Base-by-base conservation (phyloP, 2,888 invertebrate genomes). In the Lingula anatina region DNA sequence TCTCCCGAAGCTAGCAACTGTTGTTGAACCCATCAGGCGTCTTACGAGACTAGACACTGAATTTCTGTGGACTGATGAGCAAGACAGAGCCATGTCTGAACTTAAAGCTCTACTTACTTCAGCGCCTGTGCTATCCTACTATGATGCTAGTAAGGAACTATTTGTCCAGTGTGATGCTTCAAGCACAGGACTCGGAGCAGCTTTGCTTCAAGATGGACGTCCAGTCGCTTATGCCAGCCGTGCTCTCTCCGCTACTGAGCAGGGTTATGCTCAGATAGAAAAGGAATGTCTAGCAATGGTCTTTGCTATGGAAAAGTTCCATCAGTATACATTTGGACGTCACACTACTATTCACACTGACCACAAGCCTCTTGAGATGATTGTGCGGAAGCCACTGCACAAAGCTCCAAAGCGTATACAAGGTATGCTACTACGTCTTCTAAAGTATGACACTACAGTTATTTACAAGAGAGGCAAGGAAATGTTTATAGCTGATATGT, bases 361-460 rank as follows among this genome's bases (percentile, higher is more conserved):
- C 23, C 55, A 55, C 23, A 53, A 55, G 41, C 53, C 55, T 5
- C 27, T 50, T 7, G 48, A 53, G 21, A 37, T 46, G 7, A 53
- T 53, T 12, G 21, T 43, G 18, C 21, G 27, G 3, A 53, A 53
- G 27, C 41, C 39, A 44, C 46, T 50, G 12, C 31, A 38, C 21
- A 44, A 38, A 20, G 39, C 48, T 9, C 48, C 45, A 5, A 51
- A 49, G 37, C 25, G 40, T 3, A 18, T 51, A 3, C 44, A 51
- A 35, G 20, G 45, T 5, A 49, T 51, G 48, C n/a, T 51, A 26
- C 21, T 51, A n/a, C 24, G 47, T n/a, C 37, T 56, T 9, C 46
- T 54, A 36, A 52, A 46, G 39, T 56, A 46, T 39, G 49, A 51
- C 3, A 38, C 38, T 20, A 42, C 43, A 9, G 48, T 54, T 1